phyloP scores from a whole-genome alignment of 2,113 vertebrate species.

The Cygnus atratus region DNA sequence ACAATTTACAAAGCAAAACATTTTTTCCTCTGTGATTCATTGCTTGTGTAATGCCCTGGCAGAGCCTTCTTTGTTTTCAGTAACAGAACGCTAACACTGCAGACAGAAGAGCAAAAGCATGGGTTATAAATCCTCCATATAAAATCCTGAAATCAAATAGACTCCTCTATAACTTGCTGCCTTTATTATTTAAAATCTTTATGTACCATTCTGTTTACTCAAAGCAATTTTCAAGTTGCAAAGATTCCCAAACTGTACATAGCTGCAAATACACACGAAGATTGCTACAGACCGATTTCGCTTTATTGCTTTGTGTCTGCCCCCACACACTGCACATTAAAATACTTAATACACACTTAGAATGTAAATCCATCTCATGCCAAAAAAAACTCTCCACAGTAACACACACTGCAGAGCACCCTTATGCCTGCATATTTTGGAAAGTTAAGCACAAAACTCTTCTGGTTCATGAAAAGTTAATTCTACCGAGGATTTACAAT shows the following conservation, averaged over 20 bases:
- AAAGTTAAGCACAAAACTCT: constrained; percentile 64
- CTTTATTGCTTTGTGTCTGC: constrained; percentile 60
- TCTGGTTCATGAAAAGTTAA: constrained; percentile 74
- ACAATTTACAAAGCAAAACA: constrained; percentile 69
- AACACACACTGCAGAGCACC: not conserved
- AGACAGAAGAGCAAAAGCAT: constrained; percentile 65
- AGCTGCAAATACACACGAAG: constrained; percentile 32
- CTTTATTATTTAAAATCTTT: constrained; percentile 64
- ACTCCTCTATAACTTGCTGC: constrained; percentile 47
- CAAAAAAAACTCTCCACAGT: constrained; percentile 25
- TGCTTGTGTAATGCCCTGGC: constrained; percentile 67
- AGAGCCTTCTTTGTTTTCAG: constrained; percentile 69
- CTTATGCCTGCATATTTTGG: constrained; percentile 36
- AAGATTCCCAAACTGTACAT: constrained; percentile 59
- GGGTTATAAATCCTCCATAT: constrained; percentile 68
- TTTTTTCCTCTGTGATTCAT: constrained; percentile 70
- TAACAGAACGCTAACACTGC: constrained; percentile 70
- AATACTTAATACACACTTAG: constrained; percentile 61
- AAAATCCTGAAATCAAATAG: constrained; percentile 58
- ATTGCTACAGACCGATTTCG: constrained; percentile 43
- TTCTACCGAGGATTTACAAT: constrained; percentile 66
- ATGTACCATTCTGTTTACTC: constrained; percentile 45
- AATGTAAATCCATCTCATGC: constrained; percentile 34
- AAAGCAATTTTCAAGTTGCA: constrained; percentile 53
- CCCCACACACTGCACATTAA: constrained; percentile 60